Percentiles rank a stretch among this genome's conserved stretches.
These are phyloP conservation scores for Ommatoiulus sabulosus DNA, from an alignment of 2,888 invertebrate species.

Conservation along the genomic window DNA sequence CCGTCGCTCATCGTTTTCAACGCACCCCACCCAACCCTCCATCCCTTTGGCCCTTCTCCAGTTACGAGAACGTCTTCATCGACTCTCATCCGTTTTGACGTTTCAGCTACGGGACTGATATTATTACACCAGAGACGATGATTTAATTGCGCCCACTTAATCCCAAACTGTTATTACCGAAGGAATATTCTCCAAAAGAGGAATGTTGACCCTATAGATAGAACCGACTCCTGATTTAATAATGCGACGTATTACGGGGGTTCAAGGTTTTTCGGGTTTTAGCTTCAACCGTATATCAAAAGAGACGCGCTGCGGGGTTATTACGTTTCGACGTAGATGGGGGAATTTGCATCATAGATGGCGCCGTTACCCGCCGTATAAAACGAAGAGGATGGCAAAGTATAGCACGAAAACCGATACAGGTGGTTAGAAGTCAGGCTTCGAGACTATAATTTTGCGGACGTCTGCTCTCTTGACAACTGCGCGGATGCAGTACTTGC, in stretches of 20 bases:
- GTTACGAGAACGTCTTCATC: background rate
- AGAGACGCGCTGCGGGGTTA: too few species aligned
- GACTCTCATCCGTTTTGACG: background rate
- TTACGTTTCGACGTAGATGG: too few species aligned
- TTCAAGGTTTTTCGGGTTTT: background rate
- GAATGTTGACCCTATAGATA: background rate
- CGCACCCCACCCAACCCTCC: conserved; percentile 2
- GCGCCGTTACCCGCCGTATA: too few species aligned
- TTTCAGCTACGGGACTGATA: background rate
- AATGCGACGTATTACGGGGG: too few species aligned
- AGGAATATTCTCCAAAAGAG: background rate
- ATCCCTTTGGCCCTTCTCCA: background rate
- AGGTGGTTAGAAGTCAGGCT: too few species aligned
- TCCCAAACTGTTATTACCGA: background rate
- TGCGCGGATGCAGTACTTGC: too few species aligned
- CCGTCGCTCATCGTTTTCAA: background rate
- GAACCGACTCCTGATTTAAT: background rate
- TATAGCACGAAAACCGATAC: too few species aligned
- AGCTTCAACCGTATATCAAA: background rate
- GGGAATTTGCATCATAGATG: too few species aligned
- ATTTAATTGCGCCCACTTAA: conserved; percentile 7
- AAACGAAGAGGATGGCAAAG: too few species aligned
- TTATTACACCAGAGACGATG: background rate
- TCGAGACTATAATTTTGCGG: too few species aligned
- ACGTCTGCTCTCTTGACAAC: too few species aligned